Conservation (phyloP, 1,140 invertebrate species). For the Drosophila repleta region DNA sequence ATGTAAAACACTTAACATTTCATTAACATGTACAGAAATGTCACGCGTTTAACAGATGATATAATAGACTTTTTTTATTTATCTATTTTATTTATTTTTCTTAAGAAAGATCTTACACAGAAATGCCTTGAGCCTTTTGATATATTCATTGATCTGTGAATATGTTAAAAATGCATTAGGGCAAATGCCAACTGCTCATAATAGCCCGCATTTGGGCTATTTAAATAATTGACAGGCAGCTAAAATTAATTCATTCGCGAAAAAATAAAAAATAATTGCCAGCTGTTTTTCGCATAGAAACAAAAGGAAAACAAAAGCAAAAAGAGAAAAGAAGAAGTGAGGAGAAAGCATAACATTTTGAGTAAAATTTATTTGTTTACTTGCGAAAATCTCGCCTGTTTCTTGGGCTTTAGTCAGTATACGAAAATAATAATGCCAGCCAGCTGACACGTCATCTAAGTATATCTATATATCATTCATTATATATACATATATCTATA, state of each 20-base stretch:
- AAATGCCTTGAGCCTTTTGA: neutral
- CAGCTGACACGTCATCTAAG: neutral
- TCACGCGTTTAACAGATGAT: constrained; percentile 34
- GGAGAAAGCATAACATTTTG: constrained; percentile 40
- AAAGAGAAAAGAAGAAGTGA: neutral
- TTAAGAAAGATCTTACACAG: neutral
- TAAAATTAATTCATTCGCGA: constrained; percentile 1
- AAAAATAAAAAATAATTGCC: constrained; percentile 42
- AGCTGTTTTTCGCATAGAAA: constrained; percentile 42
- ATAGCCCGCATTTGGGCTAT: neutral
- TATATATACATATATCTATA: constrained; percentile 26
- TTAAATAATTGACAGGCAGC: constrained; percentile 9
- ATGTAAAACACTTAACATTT: neutral
- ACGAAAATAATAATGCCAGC: constrained; percentile 18
- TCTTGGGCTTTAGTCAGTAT: constrained; percentile 16
- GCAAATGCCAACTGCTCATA: constrained; percentile 5
- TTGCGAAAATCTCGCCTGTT: constrained; percentile 27
- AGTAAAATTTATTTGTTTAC: constrained; percentile 72
- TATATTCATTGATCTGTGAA: neutral
- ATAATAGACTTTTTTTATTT: constrained; percentile 15
- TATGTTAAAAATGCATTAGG: constrained; percentile 6
- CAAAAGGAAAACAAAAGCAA: neutral
- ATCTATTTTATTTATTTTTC: neutral
- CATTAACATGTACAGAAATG: neutral
- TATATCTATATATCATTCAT: neutral